phyloP scores from a whole-genome alignment of 2,113 vertebrate species.

The Antechinus stuartii region DNA sequence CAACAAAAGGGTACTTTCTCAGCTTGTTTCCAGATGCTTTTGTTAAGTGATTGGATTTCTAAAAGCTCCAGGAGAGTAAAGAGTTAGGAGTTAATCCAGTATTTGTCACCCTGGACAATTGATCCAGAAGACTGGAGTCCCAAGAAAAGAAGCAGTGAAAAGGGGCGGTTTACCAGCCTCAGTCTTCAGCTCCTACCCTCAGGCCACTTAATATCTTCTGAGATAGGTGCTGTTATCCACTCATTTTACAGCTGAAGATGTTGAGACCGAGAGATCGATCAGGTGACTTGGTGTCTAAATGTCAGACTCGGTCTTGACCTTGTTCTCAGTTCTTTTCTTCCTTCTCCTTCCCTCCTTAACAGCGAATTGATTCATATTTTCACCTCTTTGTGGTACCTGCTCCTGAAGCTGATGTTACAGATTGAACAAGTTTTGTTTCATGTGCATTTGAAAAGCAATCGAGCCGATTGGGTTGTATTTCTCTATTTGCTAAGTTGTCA shows the following conservation, averaged over 20 bases:
- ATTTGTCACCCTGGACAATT: neutral
- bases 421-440: neutral
- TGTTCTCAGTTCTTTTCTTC: neutral
- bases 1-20: neutral
- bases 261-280: neutral
- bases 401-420: neutral
- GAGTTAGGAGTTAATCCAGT: neutral
- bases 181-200: neutral
- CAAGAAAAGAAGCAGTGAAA: neutral
- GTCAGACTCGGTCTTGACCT: neutral
- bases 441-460: neutral
- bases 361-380: neutral
- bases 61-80: neutral
- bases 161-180: neutral
- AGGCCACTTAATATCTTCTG: neutral
- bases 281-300: neutral
- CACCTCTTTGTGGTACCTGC: neutral
- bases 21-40: neutral
- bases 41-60: neutral
- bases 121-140: neutral
- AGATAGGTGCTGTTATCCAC: neutral
- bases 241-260: constrained; percentile 11
- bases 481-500: neutral
- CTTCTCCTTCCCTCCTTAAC: neutral
- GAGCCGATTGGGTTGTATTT: neutral